Base-by-base conservation (phyloP, 2,888 invertebrate species). In the Drosophila nr. fundita region DNA sequence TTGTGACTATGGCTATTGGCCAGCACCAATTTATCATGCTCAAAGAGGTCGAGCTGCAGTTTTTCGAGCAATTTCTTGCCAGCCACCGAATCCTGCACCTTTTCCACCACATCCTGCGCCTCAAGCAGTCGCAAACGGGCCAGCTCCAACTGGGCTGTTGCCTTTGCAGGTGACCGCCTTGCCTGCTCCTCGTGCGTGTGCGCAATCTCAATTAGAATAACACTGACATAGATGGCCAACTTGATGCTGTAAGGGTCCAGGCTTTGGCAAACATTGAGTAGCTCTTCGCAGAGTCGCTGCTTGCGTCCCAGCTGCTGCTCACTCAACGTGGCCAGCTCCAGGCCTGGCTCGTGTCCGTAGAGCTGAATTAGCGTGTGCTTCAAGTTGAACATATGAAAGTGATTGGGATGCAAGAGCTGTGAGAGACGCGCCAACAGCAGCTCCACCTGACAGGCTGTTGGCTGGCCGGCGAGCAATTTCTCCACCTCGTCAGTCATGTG, bases 311-410 rank as follows among this genome's bases (percentile, higher is more conserved):
- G 91, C 60, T 95, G 94, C 57, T 95, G 95, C 60, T 94, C 94
- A 4, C 94, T 94, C 45, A 95, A 93, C 57, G 94, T 93, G 54
- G 92, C 90, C 32, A 94, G 92, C 61, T 94, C 92, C 77, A 95
- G 95, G 30, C 95, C 96, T 49, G 94, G 93, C 73, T 96, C 95
- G 76, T 96, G 94, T 10, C 97, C 97, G 90, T 96, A 96, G 58
- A 97, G 91, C 90, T 98, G 98, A 60, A 97, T 94, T 36, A 98
- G 93, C 0, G 97, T 96, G 92, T 98, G 98, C 83, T 96, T 96
- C 11, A 97, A 94, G 0, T 96, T 95, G 87, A 97, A 97, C 78
- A 96, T 94, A 83, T 97, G 97, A 91, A 97, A 98, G 93, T 98
- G 98, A 90, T 97, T 96, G 0, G 96, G 96, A 93, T 98, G 97